These are phyloP conservation scores for Stichopus chloronotus DNA, from an alignment of 35 echinoderm and acorn worm genomes.

Conservation along the genomic window DNA sequence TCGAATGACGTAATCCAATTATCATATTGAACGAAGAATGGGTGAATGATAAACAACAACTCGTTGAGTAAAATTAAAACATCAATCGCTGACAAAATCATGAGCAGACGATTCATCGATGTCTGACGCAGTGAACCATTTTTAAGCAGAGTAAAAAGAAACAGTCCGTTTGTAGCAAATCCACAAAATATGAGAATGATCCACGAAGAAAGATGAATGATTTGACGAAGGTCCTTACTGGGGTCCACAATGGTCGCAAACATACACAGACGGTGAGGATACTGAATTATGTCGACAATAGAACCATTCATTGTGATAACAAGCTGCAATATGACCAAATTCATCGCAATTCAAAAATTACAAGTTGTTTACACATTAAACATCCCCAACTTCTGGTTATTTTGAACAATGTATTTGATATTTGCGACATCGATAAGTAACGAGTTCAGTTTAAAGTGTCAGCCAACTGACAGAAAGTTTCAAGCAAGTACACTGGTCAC, in stretches of 20 bases:
- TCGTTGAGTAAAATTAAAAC: constrained; percentile 8
- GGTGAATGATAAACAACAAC: constrained; percentile 1
- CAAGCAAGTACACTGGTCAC: too few relatives aligned
- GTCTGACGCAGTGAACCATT: background rate
- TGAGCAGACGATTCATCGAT: constrained; percentile 20
- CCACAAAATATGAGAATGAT: constrained; percentile 28
- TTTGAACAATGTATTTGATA: too few relatives aligned
- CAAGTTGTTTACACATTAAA: too few relatives aligned
- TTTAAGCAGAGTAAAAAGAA: background rate
- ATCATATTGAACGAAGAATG: background rate
- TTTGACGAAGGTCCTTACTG: background rate
- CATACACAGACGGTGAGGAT: constrained; percentile 8
- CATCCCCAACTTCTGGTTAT: too few relatives aligned
- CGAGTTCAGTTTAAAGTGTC: too few relatives aligned
- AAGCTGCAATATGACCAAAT: too few relatives aligned
- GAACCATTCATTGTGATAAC: background rate
- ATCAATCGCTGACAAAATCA: background rate
- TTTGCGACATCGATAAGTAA: too few relatives aligned
- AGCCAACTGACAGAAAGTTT: too few relatives aligned
- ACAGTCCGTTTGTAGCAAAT: constrained; percentile 3
- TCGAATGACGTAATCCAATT: background rate
- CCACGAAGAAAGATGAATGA: constrained; percentile 7
- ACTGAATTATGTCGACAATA: background rate
- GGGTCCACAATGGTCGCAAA: background rate
- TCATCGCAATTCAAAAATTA: too few relatives aligned